Percentiles rank a stretch among this genome's conserved stretches.
Conservation (phyloP, 2,113 vertebrate genomes). For the Psittacula cyanocephala region DNA sequence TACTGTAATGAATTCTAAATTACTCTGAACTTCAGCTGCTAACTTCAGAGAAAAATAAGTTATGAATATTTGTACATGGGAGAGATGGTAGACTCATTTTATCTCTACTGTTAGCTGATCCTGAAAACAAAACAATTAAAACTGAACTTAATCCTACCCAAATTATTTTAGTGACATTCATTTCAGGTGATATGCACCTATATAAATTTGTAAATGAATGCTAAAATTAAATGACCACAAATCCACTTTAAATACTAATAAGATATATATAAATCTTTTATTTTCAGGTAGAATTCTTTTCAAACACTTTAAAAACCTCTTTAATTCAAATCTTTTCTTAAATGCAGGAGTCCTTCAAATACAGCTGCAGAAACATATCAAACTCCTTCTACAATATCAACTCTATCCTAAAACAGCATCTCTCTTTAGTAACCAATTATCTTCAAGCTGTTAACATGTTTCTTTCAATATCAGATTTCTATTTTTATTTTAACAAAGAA, state of each 20-base stretch:
- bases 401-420: not conserved
- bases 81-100: not conserved
- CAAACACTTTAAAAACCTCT: not conserved
- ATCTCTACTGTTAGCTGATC: not conserved
- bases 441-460: not conserved
- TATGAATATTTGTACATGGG: not conserved
- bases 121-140: not conserved
- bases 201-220: not conserved
- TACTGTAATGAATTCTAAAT: not conserved
- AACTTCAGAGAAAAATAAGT: not conserved
- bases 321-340: not conserved
- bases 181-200: not conserved
- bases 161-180: not conserved
- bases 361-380: not conserved
- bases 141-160: not conserved
- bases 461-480: not conserved
- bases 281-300: not conserved
- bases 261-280: not conserved
- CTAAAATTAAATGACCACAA: not conserved
- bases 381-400: not conserved
- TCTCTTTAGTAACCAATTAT: not conserved
- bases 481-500: not conserved
- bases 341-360: not conserved
- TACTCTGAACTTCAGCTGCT: not conserved
- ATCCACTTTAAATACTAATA: not conserved